Conservation (phyloP, 2,797 vertebrate species). For the Eulemur albifrons region DNA sequence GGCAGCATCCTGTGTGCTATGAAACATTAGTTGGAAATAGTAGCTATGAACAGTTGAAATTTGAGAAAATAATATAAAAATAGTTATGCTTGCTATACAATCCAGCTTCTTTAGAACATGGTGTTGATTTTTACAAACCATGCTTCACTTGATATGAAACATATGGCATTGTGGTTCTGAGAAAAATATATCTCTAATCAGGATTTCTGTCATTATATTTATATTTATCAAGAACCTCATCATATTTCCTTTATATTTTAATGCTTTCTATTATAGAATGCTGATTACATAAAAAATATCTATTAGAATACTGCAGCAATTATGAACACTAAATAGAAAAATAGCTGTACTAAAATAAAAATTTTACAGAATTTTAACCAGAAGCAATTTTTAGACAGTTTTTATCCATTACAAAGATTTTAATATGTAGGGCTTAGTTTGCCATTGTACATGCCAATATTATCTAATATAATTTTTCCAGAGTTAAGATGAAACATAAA, state of each 20-base stretch:
- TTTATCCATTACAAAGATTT: not conserved
- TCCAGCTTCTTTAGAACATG: slow-evolving; percentile 27
- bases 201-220: slow-evolving; percentile 15
- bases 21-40: slow-evolving; percentile 41
- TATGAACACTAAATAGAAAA: slow-evolving; percentile 14
- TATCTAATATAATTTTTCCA: not conserved
- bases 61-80: slow-evolving; percentile 57
- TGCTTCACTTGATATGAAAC: slow-evolving; percentile 40
- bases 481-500: not conserved
- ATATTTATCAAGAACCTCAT: slow-evolving; percentile 39
- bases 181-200: slow-evolving; percentile 42
- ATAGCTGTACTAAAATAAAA: slow-evolving; percentile 5
- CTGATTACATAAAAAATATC: not conserved
- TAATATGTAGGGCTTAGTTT: not conserved
- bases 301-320: not conserved
- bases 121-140: slow-evolving; percentile 28
- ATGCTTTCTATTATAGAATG: not conserved
- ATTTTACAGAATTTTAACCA: not conserved
- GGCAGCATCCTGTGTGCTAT: not conserved
- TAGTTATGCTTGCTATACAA: slow-evolving; percentile 39
- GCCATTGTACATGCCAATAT: not conserved
- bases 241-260: slow-evolving; percentile 56
- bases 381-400: not conserved
- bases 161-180: not conserved
- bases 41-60: slow-evolving; percentile 53